Conservation (phyloP, 2,113 vertebrate genomes). For the Oplegnathus fasciatus region DNA sequence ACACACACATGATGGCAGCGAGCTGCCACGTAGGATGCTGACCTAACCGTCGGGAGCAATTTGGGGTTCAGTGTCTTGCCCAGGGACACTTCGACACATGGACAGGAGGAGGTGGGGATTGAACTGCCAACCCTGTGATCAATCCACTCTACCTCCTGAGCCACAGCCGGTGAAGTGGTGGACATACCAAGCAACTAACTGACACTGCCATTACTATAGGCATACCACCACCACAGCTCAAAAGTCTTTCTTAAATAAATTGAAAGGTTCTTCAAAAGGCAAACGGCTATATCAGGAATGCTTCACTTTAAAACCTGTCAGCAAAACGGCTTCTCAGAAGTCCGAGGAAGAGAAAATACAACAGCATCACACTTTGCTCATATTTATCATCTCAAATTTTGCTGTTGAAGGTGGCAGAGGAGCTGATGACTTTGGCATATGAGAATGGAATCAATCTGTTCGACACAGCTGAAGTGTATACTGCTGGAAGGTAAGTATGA, state of each 20-base stretch:
- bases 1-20: too few species aligned
- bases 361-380: not conserved
- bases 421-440: slow-evolving; percentile 94
- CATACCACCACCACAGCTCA: not conserved
- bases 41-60: too few species aligned
- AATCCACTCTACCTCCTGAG: too few species aligned
- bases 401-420: slow-evolving; percentile 90
- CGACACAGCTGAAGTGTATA: slow-evolving; percentile 94
- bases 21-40: too few species aligned
- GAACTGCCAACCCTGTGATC: too few species aligned
- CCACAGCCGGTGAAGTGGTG: too few species aligned
- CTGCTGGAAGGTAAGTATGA: slow-evolving; percentile 90
- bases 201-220: not conserved
- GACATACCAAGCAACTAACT: not conserved
- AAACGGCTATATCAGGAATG: too few species aligned
- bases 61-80: too few species aligned
- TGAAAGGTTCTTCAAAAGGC: too few species aligned
- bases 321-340: not conserved
- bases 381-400: slow-evolving; percentile 2
- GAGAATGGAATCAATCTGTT: slow-evolving; percentile 97
- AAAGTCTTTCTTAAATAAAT: not conserved
- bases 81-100: too few species aligned
- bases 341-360: not conserved
- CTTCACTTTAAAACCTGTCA: too few species aligned
- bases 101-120: too few species aligned